Evolutionary conservation across 2,113 vertebrate genomes (phyloP), one percentile per base, ranked within the genome.

Genomic region (Tretioscincus oriximinensis): DNA sequence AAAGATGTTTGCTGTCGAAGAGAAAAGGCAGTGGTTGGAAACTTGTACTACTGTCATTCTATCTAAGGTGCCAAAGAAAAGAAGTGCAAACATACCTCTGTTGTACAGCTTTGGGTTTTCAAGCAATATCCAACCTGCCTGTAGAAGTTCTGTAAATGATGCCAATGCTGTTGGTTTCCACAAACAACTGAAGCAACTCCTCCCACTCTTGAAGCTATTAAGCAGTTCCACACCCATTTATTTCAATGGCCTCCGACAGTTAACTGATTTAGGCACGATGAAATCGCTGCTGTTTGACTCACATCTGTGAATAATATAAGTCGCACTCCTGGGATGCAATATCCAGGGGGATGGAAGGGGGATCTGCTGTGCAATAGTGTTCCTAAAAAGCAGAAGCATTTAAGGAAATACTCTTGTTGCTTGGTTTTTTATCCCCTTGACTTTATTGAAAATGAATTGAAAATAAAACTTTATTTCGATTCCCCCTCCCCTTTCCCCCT

Each of bases 11-110:
- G 20, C 49, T 1, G 9, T 21, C 65, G 41, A 14, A 7, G 76
- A 54, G 81, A 78, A 75, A 49, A 12, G 8, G 28, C 4, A 78
- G 74, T 61, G 2, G 1, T 45, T 31, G 10, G 1, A 9, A 76
- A 70, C 58, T 76, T 85, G 69, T 75, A 74, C 41, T 71, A 24
- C 16, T n/a, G 65, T 35, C 76, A 61, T 1, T 75, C 81, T 78
- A 80, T 1, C 1, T 49, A 68, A 7, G 20, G 6, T 28, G 20
- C 75, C 18, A 85, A 79, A 84, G 45, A 81, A 68, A 86, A 0
- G n/a, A 78, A 78, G 73, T 58, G 81, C 89, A 2, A 92, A 93
- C 92, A 2, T 93, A 93, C 92, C 90, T 91, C 72, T 77, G 10
- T 28, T 67, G 81, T 14, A 81, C 86, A 86, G 77, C 60, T 47